Conservation (phyloP, 2,797 vertebrate genomes). For the Telmatherina bonti region DNA sequence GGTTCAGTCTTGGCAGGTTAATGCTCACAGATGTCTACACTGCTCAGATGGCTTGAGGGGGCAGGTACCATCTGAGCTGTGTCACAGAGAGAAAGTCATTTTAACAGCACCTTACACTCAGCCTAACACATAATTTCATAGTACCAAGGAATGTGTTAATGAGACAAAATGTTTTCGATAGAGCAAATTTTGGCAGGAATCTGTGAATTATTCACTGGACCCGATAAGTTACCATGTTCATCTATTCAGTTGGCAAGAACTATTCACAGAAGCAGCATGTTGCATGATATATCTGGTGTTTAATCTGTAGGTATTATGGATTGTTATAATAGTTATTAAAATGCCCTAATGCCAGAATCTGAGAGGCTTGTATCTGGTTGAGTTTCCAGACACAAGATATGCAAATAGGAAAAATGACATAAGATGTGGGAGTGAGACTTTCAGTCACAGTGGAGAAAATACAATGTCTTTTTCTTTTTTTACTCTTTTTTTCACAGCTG, state of each 20-base stretch:
- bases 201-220: conserved; percentile 75
- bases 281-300: conserved; percentile 42
- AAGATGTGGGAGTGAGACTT: conserved; percentile 47
- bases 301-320: conserved; percentile 39
- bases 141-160: conserved; percentile 80
- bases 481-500: conserved; percentile 34
- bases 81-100: conserved; percentile 80
- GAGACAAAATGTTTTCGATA: conserved; percentile 79
- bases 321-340: conserved; percentile 13
- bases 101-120: conserved; percentile 79
- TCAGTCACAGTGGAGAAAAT: conserved; percentile 39
- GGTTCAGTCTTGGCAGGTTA: conserved; percentile 81
- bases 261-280: conserved; percentile 53
- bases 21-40: conserved; percentile 82
- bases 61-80: conserved; percentile 84
- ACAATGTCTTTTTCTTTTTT: conserved; percentile 51
- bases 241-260: conserved; percentile 44
- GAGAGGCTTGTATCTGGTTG: conserved; percentile 32
- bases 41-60: conserved; percentile 87
- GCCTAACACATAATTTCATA: conserved; percentile 79
- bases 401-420: conserved; percentile 30
- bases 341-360: conserved; percentile 30
- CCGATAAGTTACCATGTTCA: conserved; percentile 67
- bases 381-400: conserved; percentile 23
- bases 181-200: conserved; percentile 74